Conservation (phyloP, 2,888 invertebrate genomes). For the Epinotia brunnichana region DNA sequence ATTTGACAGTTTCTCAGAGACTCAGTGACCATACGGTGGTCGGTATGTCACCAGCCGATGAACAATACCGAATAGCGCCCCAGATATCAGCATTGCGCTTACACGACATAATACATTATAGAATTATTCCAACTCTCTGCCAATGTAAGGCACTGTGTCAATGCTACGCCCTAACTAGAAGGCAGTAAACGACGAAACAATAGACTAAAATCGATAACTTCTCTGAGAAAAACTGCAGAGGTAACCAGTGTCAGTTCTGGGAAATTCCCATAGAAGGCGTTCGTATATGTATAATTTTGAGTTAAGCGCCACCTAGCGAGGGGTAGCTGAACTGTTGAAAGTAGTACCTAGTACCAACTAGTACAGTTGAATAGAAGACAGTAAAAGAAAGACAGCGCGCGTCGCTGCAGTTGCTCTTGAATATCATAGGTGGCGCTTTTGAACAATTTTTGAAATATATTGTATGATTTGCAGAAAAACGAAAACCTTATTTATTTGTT, state of each 20-base stretch:
- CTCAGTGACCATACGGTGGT: background rate
- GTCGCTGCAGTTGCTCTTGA: background rate
- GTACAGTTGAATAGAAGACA: background rate
- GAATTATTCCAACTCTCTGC: slow-evolving; percentile 14
- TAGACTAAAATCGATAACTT: slow-evolving; percentile 33
- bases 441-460: background rate
- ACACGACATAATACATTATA: slow-evolving; percentile 20
- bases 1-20: too few species aligned
- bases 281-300: background rate
- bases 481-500: too few species aligned
- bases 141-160: slow-evolving; percentile 41
- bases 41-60: background rate
- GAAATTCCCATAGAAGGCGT: slow-evolving; percentile 30
- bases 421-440: background rate
- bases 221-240: slow-evolving; percentile 25
- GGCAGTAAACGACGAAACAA: slow-evolving; percentile 33
- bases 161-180: slow-evolving; percentile 2
- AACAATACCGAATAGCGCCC: background rate
- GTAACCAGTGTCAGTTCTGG: slow-evolving; percentile 13
- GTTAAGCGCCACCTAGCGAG: slow-evolving; percentile 18
- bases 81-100: slow-evolving; percentile 30
- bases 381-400: background rate
- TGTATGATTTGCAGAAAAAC: background rate
- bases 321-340: background rate
- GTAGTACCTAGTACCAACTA: too few species aligned